Conservation (phyloP, 2,113 vertebrate species). For the Sceloporus tristichus region DNA sequence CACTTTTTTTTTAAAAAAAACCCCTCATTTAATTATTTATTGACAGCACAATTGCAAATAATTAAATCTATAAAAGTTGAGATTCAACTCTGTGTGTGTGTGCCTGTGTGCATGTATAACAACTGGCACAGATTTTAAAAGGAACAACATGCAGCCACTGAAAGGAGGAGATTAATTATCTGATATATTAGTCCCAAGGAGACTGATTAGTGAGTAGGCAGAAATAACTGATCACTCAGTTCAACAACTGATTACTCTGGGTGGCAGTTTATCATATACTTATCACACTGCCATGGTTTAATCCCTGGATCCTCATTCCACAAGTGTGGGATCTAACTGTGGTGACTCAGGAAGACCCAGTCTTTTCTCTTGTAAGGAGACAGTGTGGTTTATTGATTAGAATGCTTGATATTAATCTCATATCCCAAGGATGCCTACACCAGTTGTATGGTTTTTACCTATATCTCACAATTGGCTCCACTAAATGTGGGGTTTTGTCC, state of each 20-base stretch:
- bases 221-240: slow-evolving; percentile 34
- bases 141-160: background rate
- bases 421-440: too few species aligned
- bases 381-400: background rate
- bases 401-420: background rate
- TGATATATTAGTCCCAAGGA: slow-evolving; percentile 35
- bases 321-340: background rate
- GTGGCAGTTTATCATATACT: slow-evolving; percentile 24
- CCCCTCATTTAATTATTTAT: too few species aligned
- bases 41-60: too few species aligned
- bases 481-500: too few species aligned
- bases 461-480: too few species aligned
- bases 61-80: too few species aligned
- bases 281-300: background rate
- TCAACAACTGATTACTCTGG: slow-evolving; percentile 33
- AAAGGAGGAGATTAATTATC: slow-evolving; percentile 33
- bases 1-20: too few species aligned
- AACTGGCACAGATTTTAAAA: slow-evolving; percentile 15
- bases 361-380: background rate
- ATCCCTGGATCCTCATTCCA: slow-evolving; percentile 2
- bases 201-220: slow-evolving; percentile 38
- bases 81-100: too few species aligned
- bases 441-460: too few species aligned
- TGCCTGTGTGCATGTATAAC: background rate
- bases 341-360: background rate